Evolutionary conservation across 92 coral and sea anemone species (phyloP), one percentile per base, ranked within the genome.

Genomic region (Micromussa lordhowensis): DNA sequence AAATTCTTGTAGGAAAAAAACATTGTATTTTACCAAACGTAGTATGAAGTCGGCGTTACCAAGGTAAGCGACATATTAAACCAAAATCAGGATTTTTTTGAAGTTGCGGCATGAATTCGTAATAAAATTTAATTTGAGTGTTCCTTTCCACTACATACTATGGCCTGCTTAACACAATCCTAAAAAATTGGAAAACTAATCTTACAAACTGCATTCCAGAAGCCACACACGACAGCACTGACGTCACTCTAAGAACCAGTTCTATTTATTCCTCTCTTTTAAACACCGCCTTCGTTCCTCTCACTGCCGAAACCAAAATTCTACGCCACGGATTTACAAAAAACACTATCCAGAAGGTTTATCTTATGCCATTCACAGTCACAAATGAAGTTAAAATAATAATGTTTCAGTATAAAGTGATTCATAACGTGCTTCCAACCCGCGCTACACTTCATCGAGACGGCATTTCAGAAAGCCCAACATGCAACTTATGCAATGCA

Each of bases 241-340:
- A 49, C 66, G 51, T 13, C 82, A 49, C 82, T 28, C 36, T 78
- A 78, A 78, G 19, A 74, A 78, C 66, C 64, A 78, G 82, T 48
- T 78, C 66, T 30, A 78, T 78, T 78, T 49, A 54, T 68, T 78
- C 68, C 68, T 78, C 64, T 49, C 82, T 78, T 78, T 22, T 51
- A 78, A 78, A 78, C 19, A 78, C 64, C 64, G 24, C 24, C 63
- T 78, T 51, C 35, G 59, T 77, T 77, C 81, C 81, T 77, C 61
- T 61, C 61, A 77, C 34, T 30, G 81, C 63, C 29, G 81, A 40
- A 44, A 49, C 81, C 81, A 77, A 77, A 44, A 77, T 77, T 8
- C 59, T 77, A 4, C 28, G 81, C 61, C 81, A 77, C 59, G 71
- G 83, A 51, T 80, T 80, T 80, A 80, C 83, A 32, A n/a, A 80